Base-by-base conservation (phyloP, 2,888 invertebrate species). In the Drosophila mimica region DNA sequence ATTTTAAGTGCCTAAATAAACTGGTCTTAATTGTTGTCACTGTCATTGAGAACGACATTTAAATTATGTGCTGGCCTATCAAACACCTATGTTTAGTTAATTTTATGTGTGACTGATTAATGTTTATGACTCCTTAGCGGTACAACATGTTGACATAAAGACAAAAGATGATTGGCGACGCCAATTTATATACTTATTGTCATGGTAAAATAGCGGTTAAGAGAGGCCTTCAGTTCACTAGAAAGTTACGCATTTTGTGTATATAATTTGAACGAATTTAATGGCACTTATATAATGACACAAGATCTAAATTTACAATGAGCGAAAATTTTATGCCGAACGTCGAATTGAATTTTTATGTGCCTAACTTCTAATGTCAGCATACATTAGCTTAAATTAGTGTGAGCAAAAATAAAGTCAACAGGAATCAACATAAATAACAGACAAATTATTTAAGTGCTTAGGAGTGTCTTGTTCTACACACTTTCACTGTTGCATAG, bases 1-100 rank as follows among this genome's bases (percentile, higher is more conserved):
- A 58, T 72, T 89, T 90, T 82, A 90, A 76, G 76, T 88, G 71
- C 76, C 58, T 40, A 70, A 76, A 88, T 86, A 90, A 90, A 88
- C 62, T 83, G 56, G 60, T 60, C 83, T 89, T 89, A 89, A 90
- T 83, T 90, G 71, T 88, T 75, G 66, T 83, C 71, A 68, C 68
- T 86, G 90, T 71, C 81, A 88, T 74, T 86, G 60, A 48, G 52
- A 76, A 73, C 66, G 75, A 36, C 79, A 77, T 82, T 84, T 74
- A 82, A 84, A 78, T 70, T 59, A 67, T 74, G 66, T 31, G 43
- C 38, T 70, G 25, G 28, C 46, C 57, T 46, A 56, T 68, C 64
- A 74, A 74, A 69, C 73, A 74, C 54, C 63, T 66, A 48, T 57
- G 63, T 61, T 57, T 38, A 51, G 48, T 40, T 61, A 9, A 68